Base-by-base conservation (phyloP, 2,888 invertebrate species). In the Carabus problematicus region DNA sequence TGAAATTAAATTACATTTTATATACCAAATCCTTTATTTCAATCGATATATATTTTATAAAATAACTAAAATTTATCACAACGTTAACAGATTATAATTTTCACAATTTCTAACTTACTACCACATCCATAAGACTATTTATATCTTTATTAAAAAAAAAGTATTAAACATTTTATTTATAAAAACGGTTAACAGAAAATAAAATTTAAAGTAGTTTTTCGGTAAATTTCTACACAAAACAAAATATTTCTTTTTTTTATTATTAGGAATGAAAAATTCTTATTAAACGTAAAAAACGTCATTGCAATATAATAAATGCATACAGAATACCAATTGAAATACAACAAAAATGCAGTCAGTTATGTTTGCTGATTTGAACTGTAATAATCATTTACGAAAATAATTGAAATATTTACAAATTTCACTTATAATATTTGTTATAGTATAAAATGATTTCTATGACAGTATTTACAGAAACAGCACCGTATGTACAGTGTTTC, bases 21-120 rank as follows among this genome's bases (percentile, higher is more conserved):
- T 67, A 60, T 67, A 60, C 67, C 67, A 67, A 67, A 67, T 60
- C 60, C 60, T 67, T 67, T 67, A 67, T 67, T 45, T 67, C 67
- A 67, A 52, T 67, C 67, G 29, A 29, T 29, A 67, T 58, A 58
- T 56, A 67, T 42, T 49, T 67, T 67, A 60, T 42, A 60, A 60
- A 67, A 29, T 54, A 67, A 67, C 60, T 39, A 56, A 40, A 59
- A 52, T 52, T 8, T 54, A 60, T 67, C 67, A 67, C 60, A 67
- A 67, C 67, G 52, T 29, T 49, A 67, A 67, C 45, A 67, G 55
- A 55, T 16, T 67, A 67, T 41, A 12, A 14, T 59, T 52, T 67
- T 54, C 19, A 18, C 40, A 67, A 54, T 66, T 60, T 47, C 19
- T 52, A 67, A 60, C 18, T n/a, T 56, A 43, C 42, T 67, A 52